Base-by-base conservation (phyloP, 2,888 invertebrate species). In the Oscheius sp. region DNA sequence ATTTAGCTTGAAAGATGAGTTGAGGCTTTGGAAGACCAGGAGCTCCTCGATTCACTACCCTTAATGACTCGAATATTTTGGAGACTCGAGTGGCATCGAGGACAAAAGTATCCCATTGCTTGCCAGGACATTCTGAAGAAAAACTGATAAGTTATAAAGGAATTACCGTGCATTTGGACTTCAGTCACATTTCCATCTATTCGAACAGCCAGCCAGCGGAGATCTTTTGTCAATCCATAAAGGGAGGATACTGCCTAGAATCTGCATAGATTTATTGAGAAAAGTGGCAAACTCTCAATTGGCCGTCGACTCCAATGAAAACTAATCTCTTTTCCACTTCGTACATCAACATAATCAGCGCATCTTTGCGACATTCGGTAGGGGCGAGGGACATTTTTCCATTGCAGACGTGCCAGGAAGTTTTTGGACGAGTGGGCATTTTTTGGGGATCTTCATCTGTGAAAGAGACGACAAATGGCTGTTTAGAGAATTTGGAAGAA, bases 161-260 rank as follows among this genome's bases (percentile, higher is more conserved):
- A 8, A 17, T n/a, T 45, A 66, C 66, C 61, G 31, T 61, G 25
- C 29, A 50, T 61, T 37, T 68, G 61, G 15, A 68, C 29, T n/a
- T 48, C 37, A 1, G 27, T 12, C 3, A 68, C 61, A 3, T 23
- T 45, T 1, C 58, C 57, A 34, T 68, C 68, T 1, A 68, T 34
- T 27, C 52, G n/a, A 29, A 68, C 61, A 33, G 61, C 68, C n/a
- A 68, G 48, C 68, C 68, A 68, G 10, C 68, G 31, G 23, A 12
- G 34, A 23, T 33, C 68, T 17, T 33, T 23, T 1, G 34, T 15
- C 33, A 61, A 39, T 2, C 68, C 68, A 23, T 25, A 68, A n/a
- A 68, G 58, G 37, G 61, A 31, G 0, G 68, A 31, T 4, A 68
- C 61, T 20, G 61, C 68, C 68, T 68, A 10, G 1, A 68, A 52